phyloP scores from a whole-genome alignment of 1,140 invertebrate species.

The Bactericera cockerelli region DNA sequence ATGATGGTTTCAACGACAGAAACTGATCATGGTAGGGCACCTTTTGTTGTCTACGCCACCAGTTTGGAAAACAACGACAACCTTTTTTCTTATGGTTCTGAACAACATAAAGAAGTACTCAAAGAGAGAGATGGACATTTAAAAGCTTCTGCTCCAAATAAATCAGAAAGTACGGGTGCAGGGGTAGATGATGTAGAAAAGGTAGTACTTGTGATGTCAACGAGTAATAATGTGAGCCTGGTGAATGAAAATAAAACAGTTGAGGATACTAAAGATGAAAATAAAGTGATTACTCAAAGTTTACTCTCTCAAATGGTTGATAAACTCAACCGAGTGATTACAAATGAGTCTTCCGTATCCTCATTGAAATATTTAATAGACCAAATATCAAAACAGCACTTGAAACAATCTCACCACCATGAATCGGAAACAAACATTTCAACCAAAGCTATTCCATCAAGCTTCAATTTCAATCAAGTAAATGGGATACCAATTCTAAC shows the following conservation, averaged over 20 bases:
- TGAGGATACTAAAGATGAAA: constrained; percentile 15
- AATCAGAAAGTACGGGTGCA: neutral
- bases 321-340: constrained; percentile 4
- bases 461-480: constrained; percentile 40
- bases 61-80: constrained; percentile 3
- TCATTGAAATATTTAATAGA: constrained; percentile 30
- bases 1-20: neutral
- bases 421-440: constrained; percentile 32
- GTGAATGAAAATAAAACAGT: constrained; percentile 16
- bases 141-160: too few relatives aligned
- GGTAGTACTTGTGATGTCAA: neutral
- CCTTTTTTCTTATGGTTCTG: neutral
- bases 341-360: neutral
- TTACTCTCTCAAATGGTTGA: neutral
- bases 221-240: neutral
- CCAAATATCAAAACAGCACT: constrained; percentile 32
- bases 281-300: constrained; percentile 10
- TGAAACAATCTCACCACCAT: constrained; percentile 30
- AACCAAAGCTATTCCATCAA: constrained; percentile 37
- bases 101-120: neutral
- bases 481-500: constrained; percentile 41
- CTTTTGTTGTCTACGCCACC: neutral
- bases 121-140: neutral
- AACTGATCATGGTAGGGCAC: neutral
- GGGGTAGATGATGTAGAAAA: neutral